Base-by-base conservation (phyloP, 2,888 invertebrate species). In the Drosophila lacicola region DNA sequence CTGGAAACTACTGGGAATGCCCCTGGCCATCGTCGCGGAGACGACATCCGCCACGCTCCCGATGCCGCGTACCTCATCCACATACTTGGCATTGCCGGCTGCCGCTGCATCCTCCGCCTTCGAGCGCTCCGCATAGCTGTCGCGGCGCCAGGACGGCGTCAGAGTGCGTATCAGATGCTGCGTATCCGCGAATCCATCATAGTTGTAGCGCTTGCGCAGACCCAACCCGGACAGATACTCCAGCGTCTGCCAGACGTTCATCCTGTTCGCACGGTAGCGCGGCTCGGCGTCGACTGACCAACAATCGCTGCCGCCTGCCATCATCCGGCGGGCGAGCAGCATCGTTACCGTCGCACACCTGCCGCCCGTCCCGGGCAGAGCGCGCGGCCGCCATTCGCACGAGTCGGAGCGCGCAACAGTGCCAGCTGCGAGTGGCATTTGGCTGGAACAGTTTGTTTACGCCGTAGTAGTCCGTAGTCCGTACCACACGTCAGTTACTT, bases 241-340 rank as follows among this genome's bases (percentile, higher is more conserved):
- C 8, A 92, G 74, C 42, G 92, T 91, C 58, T 92, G 92, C 92
- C 92, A 92, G 39, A 92, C 90, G 68, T 91, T 92, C 91, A 92
- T 91, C 64, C 82, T 90, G 87, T 91, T 91, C 79, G 90, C 69
- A 82, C 89, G 76, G 86, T 89, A 88, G 74, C 87, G 86, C 78
- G 87, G 81, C 74, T 90, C 88, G 65, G 89, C 84, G 60, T 89
- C 90, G 87, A 91, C 91, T 91, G 91, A 90, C 91, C 91, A 91
- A 70, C 91, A 88, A 74, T 88, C 85, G 67, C 74, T 85, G 85
- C 88, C 89, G 21, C 21, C 2, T 29, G 5, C 21, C 79, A 84
- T 91, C 79, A 84, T 91, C 54, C 88, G 82, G 73, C 90, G 83
- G 74, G 91, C 91, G 63, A 91, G 80, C 79, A 91, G 90, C 90